Conservation (phyloP, 2,113 vertebrate genomes). For the Phyllostomus hastatus region DNA sequence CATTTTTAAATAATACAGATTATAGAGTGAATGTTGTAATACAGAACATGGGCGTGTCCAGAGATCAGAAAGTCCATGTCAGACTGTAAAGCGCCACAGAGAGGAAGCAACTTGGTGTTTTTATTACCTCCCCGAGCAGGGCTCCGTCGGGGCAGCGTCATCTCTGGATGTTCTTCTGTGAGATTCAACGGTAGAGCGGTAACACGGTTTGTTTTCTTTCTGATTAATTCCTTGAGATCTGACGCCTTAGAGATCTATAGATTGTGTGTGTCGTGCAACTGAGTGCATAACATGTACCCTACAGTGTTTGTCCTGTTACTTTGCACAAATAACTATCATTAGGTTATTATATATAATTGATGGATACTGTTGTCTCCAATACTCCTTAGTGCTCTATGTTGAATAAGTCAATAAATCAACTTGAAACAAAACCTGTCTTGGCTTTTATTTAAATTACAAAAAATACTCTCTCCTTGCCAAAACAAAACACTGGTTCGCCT, state of each 20-base stretch:
- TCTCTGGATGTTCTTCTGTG: neutral
- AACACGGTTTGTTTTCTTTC: neutral
- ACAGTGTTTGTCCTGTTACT: neutral
- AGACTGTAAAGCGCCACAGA: neutral
- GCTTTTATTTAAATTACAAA: slow-evolving; percentile 1
- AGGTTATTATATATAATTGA: neutral
- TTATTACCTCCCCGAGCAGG: neutral
- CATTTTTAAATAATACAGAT: slow-evolving; percentile 8
- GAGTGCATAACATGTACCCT: neutral
- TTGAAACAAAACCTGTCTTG: slow-evolving; percentile 6
- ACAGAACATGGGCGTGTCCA: neutral
- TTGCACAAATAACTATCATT: slow-evolving; percentile 4
- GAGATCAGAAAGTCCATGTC: neutral
- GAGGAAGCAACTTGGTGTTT: neutral
- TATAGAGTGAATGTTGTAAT: neutral
- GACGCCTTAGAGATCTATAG: neutral
- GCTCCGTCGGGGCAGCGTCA: neutral
- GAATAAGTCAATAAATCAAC: slow-evolving; percentile 1
- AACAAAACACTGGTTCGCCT: neutral
- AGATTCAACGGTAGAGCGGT: neutral
- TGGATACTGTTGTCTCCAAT: slow-evolving; percentile 9
- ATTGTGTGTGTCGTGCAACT: neutral
- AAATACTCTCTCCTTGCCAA: neutral
- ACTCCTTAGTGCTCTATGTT: neutral
- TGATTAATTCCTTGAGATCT: neutral